Base-by-base conservation (phyloP, 1,140 invertebrate genomes). In the Ooceraea biroi region DNA sequence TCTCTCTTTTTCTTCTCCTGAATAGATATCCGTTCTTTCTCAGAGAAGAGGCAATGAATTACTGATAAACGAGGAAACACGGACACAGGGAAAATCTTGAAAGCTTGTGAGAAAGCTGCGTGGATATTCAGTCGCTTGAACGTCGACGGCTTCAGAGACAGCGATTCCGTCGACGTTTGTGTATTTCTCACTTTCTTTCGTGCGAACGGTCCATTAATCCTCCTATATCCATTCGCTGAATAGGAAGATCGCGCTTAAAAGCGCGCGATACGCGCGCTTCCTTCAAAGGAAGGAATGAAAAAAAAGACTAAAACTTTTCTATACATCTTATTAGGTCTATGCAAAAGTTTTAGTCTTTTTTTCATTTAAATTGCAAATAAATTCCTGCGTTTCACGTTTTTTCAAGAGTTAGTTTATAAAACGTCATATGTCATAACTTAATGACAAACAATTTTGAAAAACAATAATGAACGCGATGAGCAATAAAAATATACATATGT, bases 121-220 rank as follows among this genome's bases (percentile, higher is more conserved):
- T 71, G 68, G 5, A 0, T 22, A 25, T 60, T 46, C 19, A 61
- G 11, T 61, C 57, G 10, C 41, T 61, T 27, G 48, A 69, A 69
- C 27, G 22, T 44, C 69, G 74, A 27, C 46, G 57, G 25, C 17
- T 60, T 46, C 25, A 76, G 25, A 48, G 41, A 30, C n/a, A 25
- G 30, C 46, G 14, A 55, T 12, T 65, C 14, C 30, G 12, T 17
- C 44, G 58, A 8, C 58, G 7, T 22, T 65, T 52, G 60, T 66
- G 30, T 60, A 66, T 41, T 52, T 77, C 27, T 36, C 60, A 66
- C 30, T 77, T 77, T 77, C 60, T 55, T 77, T 52, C 74, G 17
- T 14, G 30, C 48, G 63, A 41, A 17, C 30, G 27, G 14, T 36
- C 61, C 48, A 77, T 77, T 77, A 77, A 77, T 66, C 60, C 58